Evolutionary conservation across 2,888 invertebrate species (phyloP).

Genomic region (Mythimna loreyi): DNA sequence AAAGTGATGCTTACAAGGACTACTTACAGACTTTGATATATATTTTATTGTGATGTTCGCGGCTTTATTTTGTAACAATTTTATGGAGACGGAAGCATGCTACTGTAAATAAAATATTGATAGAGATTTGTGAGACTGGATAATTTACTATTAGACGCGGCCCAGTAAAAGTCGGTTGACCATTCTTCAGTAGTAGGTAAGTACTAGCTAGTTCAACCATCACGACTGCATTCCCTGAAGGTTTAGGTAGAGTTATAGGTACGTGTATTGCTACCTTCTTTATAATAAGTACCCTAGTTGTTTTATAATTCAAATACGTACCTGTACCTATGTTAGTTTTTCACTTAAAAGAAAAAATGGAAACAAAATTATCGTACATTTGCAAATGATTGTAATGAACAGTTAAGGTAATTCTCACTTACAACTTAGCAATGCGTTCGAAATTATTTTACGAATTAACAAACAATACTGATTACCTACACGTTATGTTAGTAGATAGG

Average conservation of each 20-base stretch:
- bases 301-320: background rate
- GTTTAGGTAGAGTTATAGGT: background rate
- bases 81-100: background rate
- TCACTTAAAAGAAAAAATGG: slow-evolving; percentile 18
- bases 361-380: slow-evolving; percentile 33
- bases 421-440: slow-evolving; percentile 4
- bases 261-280: background rate
- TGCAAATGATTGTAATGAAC: slow-evolving; percentile 25
- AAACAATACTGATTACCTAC: slow-evolving; percentile 5
- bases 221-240: background rate
- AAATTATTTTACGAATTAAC: slow-evolving; percentile 22
- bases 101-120: background rate
- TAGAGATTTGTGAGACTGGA: background rate
- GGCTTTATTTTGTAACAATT: background rate
- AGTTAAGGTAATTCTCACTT: slow-evolving; percentile 5
- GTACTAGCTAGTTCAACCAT: background rate
- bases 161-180: too few relatives aligned
- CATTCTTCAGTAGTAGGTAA: background rate
- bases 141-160: background rate
- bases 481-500: background rate
- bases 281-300: background rate
- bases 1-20: background rate
- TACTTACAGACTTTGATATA: too few relatives aligned
- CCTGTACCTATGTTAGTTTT: background rate
- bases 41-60: background rate